Base-by-base conservation (phyloP, 2,888 invertebrate species). In the Diloba caeruleocephala region DNA sequence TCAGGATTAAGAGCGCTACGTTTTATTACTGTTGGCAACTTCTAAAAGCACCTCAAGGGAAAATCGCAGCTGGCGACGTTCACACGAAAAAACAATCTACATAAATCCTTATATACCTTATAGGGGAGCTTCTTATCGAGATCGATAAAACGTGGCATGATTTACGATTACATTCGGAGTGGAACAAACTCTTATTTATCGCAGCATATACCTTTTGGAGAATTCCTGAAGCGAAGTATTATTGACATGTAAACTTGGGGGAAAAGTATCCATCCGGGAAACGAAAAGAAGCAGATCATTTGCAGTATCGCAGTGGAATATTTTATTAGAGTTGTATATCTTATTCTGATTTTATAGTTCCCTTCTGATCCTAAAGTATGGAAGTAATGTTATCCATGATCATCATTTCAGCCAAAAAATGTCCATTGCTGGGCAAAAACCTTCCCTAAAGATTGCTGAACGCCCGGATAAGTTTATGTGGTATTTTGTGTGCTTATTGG, bases 61-160 rank as follows among this genome's bases (percentile, higher is more conserved):
- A 43, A 45, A 51, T 37, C 44, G 39, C 68, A 57, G 52, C 31
- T 43, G 65, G 42, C 37, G 42, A 39, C n/a, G 21, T 57, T 71
- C 61, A 53, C 67, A 71, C 54, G 56, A 55, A 60, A 65, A 61
- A 54, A 46, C 54, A 54, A 52, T 70, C 33, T 42, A 14, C 39
- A 57, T 57, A 50, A 70, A 61, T 57, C 55, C 48, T 9, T 23
- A 32, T 43, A 37, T 28, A 28, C 9, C 10, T 29, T 26, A 21
- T 17, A 14, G 26, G 33, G 34, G 34, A 19, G 28, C 34, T 44
- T 33, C 53, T 57, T 66, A 67, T 54, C 43, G 61, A 38, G 45
- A 71, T 71, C 76, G 70, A 74, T 76, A 72, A 66, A 71, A 64
- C 72, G 65, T 57, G 59, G 34, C 56, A 62, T 69, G 73, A 77